Base-by-base conservation (phyloP, 2,888 invertebrate genomes). In the Patella ulyssiponensis region DNA sequence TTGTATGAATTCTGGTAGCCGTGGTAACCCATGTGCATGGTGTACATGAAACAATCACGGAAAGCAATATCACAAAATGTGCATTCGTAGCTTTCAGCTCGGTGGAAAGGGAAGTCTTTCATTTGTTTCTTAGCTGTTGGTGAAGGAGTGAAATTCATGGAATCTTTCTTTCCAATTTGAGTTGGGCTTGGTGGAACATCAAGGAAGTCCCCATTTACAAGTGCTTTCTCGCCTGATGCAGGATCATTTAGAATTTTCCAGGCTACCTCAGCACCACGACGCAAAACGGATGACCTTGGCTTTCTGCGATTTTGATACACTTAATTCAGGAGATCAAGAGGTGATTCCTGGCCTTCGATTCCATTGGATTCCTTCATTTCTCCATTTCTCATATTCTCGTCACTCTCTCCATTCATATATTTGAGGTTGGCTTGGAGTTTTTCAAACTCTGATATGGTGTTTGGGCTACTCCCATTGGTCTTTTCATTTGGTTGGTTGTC, bases 11-110 rank as follows among this genome's bases (percentile, higher is more conserved):
- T 95, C 79, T 95, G 94, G 92, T 95, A 96, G 12, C 96, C 96
- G 91, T 99, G 99, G 92, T 96, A 98, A 81, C 97, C 97, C 97
- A 98, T 98, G 92, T 99, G 99, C 90, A 98, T 96, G 27, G 96
- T 95, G 92, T 97, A 97, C 94, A 99, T 95, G 58, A 97, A 95
- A 51, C 95, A 94, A 90, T 97, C 96, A 44, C 95, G 94, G 91
- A 98, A 99, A 3, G 95, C 94, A 76, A 98, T 97, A 90, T 96
- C 96, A 92, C 98, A 99, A 90, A 95, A 95, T 82, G 95, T 94
- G 91, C 98, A 98, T 82, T 94, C 94, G 88, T 94, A 90, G 17
- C 84, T 83, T 9, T 86, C 83, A 7, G 56, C 44, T n/a, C 72
- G 74, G 53, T 69, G 69, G 72, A 69, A 75, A 64, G 64, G 71